A percentile compares a stretch with the other conserved stretches of the same genome.
phyloP scores from a whole-genome alignment of 2,113 vertebrate genomes.

The Oncorhynchus kisutch region DNA sequence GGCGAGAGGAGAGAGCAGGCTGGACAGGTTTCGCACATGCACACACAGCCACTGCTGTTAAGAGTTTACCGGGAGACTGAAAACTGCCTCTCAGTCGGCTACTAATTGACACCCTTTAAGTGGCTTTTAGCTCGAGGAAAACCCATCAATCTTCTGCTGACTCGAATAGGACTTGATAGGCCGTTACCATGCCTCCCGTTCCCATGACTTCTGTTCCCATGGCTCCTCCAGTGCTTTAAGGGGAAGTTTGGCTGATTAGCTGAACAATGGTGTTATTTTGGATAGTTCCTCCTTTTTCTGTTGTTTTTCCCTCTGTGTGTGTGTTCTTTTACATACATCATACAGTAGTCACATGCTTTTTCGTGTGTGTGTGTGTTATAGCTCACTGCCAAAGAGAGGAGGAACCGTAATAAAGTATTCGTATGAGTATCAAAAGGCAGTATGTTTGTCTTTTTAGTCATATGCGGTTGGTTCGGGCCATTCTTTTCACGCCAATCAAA shows the following conservation, averaged over 20 bases:
- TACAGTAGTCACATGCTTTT: background rate
- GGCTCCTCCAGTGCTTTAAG: constrained; percentile 20
- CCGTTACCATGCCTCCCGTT: constrained; percentile 39
- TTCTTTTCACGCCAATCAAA: constrained; percentile 10
- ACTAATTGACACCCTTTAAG: constrained; percentile 26
- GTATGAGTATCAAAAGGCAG: constrained; percentile 5
- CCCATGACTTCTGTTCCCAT: constrained; percentile 42
- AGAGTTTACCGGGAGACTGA: constrained; percentile 3
- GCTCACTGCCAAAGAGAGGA: background rate
- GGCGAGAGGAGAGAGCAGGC: background rate
- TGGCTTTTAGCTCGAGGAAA: background rate
- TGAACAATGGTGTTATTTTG: constrained; percentile 52
- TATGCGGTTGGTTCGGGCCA: background rate
- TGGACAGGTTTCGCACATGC: constrained; percentile 7
- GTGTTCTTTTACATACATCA: background rate
- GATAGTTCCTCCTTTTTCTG: constrained; percentile 38
- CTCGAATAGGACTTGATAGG: constrained; percentile 25
- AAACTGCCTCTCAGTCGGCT: constrained; percentile 25
- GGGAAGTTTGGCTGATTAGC: constrained; percentile 51
- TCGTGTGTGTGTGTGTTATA: background rate
- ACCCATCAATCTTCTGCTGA: constrained; percentile 23
- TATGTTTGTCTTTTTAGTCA: constrained; percentile 10
- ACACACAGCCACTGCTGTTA: background rate
- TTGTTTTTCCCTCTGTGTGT: constrained; percentile 7
- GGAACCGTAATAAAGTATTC: constrained; percentile 2